These are phyloP conservation scores for Carassius gibelio DNA, from an alignment of 2,113 vertebrate species.

Conservation along the genomic window DNA sequence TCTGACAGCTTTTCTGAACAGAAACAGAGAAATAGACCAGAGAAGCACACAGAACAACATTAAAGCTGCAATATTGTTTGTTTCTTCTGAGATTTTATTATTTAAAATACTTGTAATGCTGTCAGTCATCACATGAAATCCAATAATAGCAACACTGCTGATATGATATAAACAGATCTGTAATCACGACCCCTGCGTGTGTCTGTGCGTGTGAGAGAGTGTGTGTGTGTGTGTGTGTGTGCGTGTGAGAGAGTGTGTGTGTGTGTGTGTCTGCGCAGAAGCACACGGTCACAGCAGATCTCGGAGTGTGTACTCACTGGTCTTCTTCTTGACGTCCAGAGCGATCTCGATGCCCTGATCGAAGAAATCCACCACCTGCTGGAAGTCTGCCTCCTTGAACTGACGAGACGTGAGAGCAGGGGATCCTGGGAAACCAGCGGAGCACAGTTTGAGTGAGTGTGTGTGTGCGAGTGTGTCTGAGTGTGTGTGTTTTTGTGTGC, in stretches of 20 bases:
- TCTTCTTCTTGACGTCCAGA: constrained; percentile 91
- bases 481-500: not conserved
- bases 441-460: not conserved
- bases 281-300: too few relatives aligned
- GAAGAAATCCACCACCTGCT: constrained; percentile 88
- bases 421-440: constrained; percentile 74
- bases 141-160: too few relatives aligned
- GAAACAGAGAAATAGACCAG: not conserved
- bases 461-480: not conserved
- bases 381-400: constrained; percentile 89
- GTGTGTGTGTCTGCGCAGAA: too few relatives aligned
- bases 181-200: too few relatives aligned
- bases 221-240: too few relatives aligned
- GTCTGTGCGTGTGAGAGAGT: too few relatives aligned
- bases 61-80: not conserved
- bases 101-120: not conserved
- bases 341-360: constrained; percentile 90
- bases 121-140: not conserved
- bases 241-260: too few relatives aligned
- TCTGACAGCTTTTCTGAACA: constrained; percentile 86
- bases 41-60: not conserved
- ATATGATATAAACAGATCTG: too few relatives aligned
- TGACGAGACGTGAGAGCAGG: constrained; percentile 91
- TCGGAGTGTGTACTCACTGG: constrained; percentile 72
- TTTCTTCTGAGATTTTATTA: too few relatives aligned